Percentiles rank a stretch among this genome's conserved stretches.
Conservation (phyloP, 2,888 invertebrate species). For the Ennomos fuscantarius region DNA sequence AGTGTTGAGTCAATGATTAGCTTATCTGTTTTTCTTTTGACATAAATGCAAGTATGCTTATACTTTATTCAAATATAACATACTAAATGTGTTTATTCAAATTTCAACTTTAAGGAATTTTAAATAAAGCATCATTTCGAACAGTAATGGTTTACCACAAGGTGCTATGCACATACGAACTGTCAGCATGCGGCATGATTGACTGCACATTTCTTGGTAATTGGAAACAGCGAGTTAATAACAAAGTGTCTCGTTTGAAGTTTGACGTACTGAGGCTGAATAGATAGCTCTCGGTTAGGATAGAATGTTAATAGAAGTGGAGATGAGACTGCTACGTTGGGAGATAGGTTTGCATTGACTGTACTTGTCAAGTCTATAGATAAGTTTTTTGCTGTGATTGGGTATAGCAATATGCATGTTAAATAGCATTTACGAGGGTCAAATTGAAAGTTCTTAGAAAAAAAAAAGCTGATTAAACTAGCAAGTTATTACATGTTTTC, state of each 20-base stretch:
- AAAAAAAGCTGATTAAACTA: no score
- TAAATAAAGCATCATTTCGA: background rate
- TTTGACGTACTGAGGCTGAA: constrained; percentile 36
- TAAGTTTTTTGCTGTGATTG: no score
- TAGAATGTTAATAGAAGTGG: constrained; percentile 34
- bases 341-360: background rate
- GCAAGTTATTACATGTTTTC: no score
- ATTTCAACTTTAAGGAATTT: background rate
- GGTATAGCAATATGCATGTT: no score
- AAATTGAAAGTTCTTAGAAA: no score
- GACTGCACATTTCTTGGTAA: constrained; percentile 67
- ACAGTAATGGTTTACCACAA: constrained; percentile 1
- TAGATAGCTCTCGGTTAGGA: constrained; percentile 33
- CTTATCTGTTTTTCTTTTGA: no score
- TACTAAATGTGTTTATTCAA: background rate
- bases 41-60: no score
- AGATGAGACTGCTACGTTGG: constrained; percentile 4
- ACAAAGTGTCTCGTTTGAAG: constrained; percentile 50
- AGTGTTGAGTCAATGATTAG: no score
- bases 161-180: constrained; percentile 54
- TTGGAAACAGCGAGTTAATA: constrained; percentile 66
- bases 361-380: no score
- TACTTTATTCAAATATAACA: no score
- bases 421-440: no score
- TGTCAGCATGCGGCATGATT: constrained; percentile 60